A percentile compares a stretch with the other conserved stretches of the same genome.
Conservation (phyloP, 2,888 invertebrate species). For the Cenopis cana region DNA sequence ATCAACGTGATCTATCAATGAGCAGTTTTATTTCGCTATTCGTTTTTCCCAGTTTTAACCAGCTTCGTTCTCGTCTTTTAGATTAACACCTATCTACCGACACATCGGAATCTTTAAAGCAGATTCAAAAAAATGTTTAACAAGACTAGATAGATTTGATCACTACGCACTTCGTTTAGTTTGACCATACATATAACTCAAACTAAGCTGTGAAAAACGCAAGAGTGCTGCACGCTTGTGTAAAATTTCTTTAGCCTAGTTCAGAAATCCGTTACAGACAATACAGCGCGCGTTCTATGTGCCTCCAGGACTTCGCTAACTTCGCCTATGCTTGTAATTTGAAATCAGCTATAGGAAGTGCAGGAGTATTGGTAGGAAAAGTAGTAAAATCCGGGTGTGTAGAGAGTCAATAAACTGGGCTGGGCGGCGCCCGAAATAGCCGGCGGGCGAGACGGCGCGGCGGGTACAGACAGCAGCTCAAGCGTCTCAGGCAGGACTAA, state of each 20-base stretch:
- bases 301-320: neutral
- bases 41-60: too few relatives aligned
- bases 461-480: slow-evolving; percentile 65
- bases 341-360: slow-evolving; percentile 42
- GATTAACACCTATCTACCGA: too few relatives aligned
- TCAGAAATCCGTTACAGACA: neutral
- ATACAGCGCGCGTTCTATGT: neutral
- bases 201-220: neutral
- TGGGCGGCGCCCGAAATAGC: slow-evolving; percentile 80
- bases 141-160: too few relatives aligned
- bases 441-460: slow-evolving; percentile 69
- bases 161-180: too few relatives aligned
- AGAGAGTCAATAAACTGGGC: slow-evolving; percentile 81
- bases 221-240: neutral
- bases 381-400: slow-evolving; percentile 67
- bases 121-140: too few relatives aligned
- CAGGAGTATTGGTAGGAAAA: slow-evolving; percentile 47
- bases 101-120: too few relatives aligned
- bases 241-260: neutral
- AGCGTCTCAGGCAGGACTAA: neutral
- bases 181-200: too few relatives aligned
- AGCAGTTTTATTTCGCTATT: too few relatives aligned
- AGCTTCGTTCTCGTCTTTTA: too few relatives aligned
- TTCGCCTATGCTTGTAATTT: slow-evolving; percentile 16
- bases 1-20: too few relatives aligned